Base-by-base conservation (phyloP, 2,113 vertebrate genomes). In the Rafetus swinhoei region DNA sequence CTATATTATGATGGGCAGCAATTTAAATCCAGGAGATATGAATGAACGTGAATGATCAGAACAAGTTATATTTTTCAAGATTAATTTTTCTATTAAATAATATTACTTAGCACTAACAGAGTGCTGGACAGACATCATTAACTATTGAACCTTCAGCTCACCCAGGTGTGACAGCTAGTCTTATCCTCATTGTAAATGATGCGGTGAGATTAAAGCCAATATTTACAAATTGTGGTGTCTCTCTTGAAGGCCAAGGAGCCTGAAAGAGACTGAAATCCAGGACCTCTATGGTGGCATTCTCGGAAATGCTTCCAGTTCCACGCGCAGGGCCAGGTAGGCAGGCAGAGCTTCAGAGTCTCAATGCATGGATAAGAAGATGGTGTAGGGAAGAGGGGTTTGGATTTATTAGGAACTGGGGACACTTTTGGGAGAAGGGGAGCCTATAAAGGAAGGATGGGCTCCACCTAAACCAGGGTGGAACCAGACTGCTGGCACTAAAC, bases 1-100 rank as follows among this genome's bases (percentile, higher is more conserved):
- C 5, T 87, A 56, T 25, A 18, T 60, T 90, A 22, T 25, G 14
- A 50, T 4, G 91, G 79, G 45, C 79, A 87, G 50, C 69, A 76
- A 79, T 52, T 88, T 32, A 77, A 54, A 93, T 54, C 50, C 0
- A 0, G 52, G 32, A 14, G 7, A 72, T 77, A 93, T 62, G 32
- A 77, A 84, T 62, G 32, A 77, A 84, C 93, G 89, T 52, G 92
- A 84, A 92, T 80, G 32, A 27, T n/a, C 29, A 32, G 29, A 65
- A 65, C 62, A 32, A 65, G 62, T 60, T 27, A 60, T n/a, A 13
- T 72, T 21, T 53, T 79, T 74, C 45, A 85, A 84, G 62, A 84
- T 27, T 87, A 79, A 82, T 79, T 93, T 35, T 76, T 57, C 77
- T 24, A 74, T 11, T 60, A 81, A 57, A 81, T 4, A 79, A 22